phyloP scores from a whole-genome alignment of 2,797 vertebrate genomes.

The Chelon auratus region DNA sequence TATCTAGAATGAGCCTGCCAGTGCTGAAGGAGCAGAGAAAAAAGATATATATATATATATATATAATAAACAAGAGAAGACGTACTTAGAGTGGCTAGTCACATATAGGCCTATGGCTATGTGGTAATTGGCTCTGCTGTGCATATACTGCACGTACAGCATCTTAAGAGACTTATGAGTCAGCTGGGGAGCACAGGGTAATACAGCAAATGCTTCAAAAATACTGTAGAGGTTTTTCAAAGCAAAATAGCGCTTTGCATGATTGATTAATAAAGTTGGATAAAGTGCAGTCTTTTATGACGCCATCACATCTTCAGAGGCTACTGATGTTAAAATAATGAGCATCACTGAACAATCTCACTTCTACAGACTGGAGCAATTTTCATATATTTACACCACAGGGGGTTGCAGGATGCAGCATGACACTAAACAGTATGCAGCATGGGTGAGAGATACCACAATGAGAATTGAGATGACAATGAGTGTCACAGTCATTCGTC shows the following conservation, averaged over 20 bases:
- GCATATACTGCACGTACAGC: not conserved
- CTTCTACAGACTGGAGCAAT: not conserved
- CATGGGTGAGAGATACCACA: conserved; percentile 12
- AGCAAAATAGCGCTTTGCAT: not conserved
- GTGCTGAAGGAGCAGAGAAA: conserved; percentile 67
- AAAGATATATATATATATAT: not conserved
- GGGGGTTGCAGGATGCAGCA: conserved; percentile 10
- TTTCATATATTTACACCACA: not conserved
- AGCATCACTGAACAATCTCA: conserved; percentile 1
- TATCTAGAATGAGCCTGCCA: conserved; percentile 78
- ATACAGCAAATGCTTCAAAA: not conserved
- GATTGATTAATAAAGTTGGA: not conserved
- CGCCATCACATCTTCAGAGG: not conserved
- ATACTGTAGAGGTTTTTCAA: not conserved
- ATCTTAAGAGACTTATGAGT: conserved; percentile 1
- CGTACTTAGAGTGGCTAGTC: not conserved
- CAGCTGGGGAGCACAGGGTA: not conserved
- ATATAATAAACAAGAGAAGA: conserved; percentile 17
- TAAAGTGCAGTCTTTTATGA: not conserved
- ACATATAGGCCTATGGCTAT: conserved; percentile 3
- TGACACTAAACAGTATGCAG: not conserved
- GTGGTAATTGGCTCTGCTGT: not conserved
- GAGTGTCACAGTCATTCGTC: not conserved
- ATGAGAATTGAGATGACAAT: conserved; percentile 1
- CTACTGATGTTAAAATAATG: not conserved